Conservation (phyloP, 2,113 vertebrate genomes). For the Ameiurus melas region DNA sequence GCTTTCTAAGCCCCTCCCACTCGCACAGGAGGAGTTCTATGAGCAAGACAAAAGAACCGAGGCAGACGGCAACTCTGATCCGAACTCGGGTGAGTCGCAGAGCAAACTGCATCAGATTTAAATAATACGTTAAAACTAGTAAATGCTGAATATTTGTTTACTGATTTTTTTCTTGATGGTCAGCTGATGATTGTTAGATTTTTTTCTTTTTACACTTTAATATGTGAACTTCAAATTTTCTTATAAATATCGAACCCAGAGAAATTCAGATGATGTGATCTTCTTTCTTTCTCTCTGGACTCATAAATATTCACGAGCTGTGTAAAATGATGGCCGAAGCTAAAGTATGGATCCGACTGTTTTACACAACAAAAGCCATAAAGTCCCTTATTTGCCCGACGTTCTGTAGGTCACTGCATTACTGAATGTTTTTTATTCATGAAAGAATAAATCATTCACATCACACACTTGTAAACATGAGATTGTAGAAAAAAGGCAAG, state of each 20-base stretch:
- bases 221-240: neutral
- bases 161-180: neutral
- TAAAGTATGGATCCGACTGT: neutral
- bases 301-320: slow-evolving; percentile 21
- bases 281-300: neutral
- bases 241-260: slow-evolving; percentile 11
- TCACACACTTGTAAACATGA: slow-evolving; percentile 41
- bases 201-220: neutral
- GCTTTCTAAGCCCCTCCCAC: slow-evolving; percentile 99
- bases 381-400: slow-evolving; percentile 12
- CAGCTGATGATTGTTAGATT: slow-evolving; percentile 9
- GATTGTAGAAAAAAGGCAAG: neutral
- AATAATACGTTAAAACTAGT: neutral
- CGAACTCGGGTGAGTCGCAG: slow-evolving; percentile 91
- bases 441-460: slow-evolving; percentile 44
- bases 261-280: slow-evolving; percentile 24
- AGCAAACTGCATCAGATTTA: neutral
- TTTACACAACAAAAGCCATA: slow-evolving; percentile 39
- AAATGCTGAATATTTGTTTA: too few species aligned
- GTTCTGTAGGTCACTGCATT: slow-evolving; percentile 35
- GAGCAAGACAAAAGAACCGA: slow-evolving; percentile 99
- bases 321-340: slow-evolving; percentile 12
- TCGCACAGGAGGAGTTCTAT: slow-evolving; percentile 98
- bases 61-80: slow-evolving; percentile 98
- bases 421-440: slow-evolving; percentile 39